Conservation (phyloP, 64 coral and sea anemone species). For the Actinia equina region DNA sequence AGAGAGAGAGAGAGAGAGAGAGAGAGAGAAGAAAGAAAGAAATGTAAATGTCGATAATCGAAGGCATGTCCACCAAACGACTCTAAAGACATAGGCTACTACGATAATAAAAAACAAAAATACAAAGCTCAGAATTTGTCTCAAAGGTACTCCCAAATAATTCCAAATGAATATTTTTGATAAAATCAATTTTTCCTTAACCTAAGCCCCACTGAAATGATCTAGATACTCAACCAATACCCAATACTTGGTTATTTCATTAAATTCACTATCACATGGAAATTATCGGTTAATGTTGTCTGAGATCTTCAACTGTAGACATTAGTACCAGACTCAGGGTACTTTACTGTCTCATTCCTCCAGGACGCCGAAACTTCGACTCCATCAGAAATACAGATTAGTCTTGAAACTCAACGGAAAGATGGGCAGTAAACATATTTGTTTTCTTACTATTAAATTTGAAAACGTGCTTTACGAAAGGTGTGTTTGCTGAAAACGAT, state of each 20-base stretch:
- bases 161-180: not conserved
- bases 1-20: too few species aligned
- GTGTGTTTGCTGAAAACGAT: not conserved
- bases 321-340: not conserved
- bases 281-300: not conserved
- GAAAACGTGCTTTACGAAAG: not conserved
- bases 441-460: not conserved
- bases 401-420: not conserved
- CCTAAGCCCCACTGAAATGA: not conserved
- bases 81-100: too few species aligned
- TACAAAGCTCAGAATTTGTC: too few species aligned
- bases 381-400: not conserved
- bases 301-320: not conserved
- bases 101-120: too few species aligned
- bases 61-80: too few species aligned
- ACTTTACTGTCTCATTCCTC: not conserved
- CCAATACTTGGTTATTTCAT: not conserved
- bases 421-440: not conserved
- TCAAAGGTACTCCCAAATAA: too few species aligned
- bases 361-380: not conserved
- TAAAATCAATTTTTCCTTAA: not conserved
- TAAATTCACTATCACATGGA: not conserved
- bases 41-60: too few species aligned
- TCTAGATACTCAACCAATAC: not conserved
- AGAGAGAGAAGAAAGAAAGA: too few species aligned